Conservation (phyloP, 64 coral and sea anemone species). For the Montipora sp. region DNA sequence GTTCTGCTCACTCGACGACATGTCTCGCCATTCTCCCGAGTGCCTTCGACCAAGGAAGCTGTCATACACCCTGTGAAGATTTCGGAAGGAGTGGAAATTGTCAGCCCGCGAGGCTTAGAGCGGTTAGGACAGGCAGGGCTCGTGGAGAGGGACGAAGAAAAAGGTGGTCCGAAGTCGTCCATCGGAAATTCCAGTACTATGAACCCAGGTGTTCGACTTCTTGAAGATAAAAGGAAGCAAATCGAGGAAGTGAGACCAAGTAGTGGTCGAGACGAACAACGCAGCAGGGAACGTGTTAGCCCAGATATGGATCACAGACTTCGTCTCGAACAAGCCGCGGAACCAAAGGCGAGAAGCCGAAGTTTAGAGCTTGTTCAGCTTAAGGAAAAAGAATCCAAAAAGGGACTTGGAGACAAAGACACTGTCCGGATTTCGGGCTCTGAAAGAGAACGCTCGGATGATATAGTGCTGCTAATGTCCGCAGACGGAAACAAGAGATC, state of each 20-base stretch:
- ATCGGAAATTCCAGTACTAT: conserved; percentile 59
- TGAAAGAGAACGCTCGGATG: conserved; percentile 67
- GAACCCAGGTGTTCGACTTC: conserved; percentile 23
- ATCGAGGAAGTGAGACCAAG: conserved; percentile 37
- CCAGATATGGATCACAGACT: conserved; percentile 54
- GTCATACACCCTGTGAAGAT: conserved; percentile 60
- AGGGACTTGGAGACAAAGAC: conserved; percentile 51
- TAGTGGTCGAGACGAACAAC: conserved; percentile 35
- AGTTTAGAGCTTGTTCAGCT: conserved; percentile 50
- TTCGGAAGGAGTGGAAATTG: conserved; percentile 56
- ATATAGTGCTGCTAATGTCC: conserved; percentile 23
- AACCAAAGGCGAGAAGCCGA: conserved; percentile 57
- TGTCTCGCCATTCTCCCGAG: conserved; percentile 34
- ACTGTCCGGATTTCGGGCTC: conserved; percentile 19
- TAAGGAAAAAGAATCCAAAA: conserved; percentile 84
- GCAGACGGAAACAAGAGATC: conserved; percentile 51
- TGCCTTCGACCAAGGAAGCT: conserved; percentile 45
- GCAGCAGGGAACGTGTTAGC: background rate
- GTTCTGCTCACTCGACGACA: conserved; percentile 50
- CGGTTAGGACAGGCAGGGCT: background rate
- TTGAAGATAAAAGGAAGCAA: conserved; percentile 51
- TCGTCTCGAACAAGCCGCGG: conserved; percentile 57
- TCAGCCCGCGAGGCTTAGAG: conserved; percentile 43
- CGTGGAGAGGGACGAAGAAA: conserved; percentile 4
- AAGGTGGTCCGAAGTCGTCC: background rate